These are phyloP conservation scores for Notodonta ziczac DNA, from an alignment of 2,888 invertebrate species.

Conservation along the genomic window DNA sequence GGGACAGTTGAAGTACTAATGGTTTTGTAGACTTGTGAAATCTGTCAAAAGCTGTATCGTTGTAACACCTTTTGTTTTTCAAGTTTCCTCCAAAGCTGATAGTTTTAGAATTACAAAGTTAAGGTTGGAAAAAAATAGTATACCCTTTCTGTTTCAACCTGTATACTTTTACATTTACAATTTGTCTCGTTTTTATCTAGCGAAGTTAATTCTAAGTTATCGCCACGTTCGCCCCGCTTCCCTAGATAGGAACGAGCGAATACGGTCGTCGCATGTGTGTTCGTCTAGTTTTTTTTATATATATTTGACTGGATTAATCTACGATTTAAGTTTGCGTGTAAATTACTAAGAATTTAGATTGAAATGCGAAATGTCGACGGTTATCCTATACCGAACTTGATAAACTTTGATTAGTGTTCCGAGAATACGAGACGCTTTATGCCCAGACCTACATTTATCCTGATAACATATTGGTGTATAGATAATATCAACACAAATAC, in stretches of 20 bases:
- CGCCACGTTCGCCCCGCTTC: background rate
- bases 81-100: too few species aligned
- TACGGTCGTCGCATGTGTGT: conserved; percentile 45
- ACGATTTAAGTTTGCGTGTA: conserved; percentile 31
- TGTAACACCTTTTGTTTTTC: too few species aligned
- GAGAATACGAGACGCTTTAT: background rate
- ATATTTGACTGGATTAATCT: conserved; percentile 38
- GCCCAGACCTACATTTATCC: conserved; percentile 3
- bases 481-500: background rate
- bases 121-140: too few species aligned
- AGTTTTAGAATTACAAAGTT: too few species aligned
- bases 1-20: too few species aligned
- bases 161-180: conserved; percentile 10
- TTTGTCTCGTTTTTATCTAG: conserved; percentile 24
- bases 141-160: too few species aligned
- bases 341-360: conserved; percentile 25
- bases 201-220: conserved; percentile 6
- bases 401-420: conserved; percentile 22
- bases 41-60: too few species aligned
- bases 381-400: conserved; percentile 30
- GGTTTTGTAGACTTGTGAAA: too few species aligned
- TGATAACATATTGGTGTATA: background rate
- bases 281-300: conserved; percentile 31
- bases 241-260: conserved; percentile 27
- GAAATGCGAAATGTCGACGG: conserved; percentile 26